phyloP scores from a whole-genome alignment of 2,888 invertebrate genomes.

The Serrognathus titanus region DNA sequence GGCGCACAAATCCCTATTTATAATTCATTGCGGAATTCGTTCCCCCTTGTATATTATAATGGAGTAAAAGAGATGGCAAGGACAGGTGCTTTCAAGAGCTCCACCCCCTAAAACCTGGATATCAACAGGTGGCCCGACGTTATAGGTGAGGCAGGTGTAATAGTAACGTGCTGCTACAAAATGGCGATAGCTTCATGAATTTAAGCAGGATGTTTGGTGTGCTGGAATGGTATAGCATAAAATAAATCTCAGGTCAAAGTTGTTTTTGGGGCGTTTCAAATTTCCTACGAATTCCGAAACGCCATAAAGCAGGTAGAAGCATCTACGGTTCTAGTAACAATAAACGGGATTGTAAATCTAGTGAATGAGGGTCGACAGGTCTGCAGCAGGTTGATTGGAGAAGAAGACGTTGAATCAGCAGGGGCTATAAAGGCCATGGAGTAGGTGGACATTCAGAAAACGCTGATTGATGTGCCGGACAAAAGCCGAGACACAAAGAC shows the following conservation, averaged over 20 bases:
- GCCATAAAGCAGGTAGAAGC: slow-evolving; percentile 9
- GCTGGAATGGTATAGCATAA: slow-evolving; percentile 4
- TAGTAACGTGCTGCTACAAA: no score
- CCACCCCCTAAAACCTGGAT: not conserved
- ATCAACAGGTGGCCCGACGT: not conserved
- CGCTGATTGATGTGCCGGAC: slow-evolving; percentile 30
- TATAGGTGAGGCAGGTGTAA: not conserved
- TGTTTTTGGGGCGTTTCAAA: slow-evolving; percentile 6
- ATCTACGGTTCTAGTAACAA: not conserved
- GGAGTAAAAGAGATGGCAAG: not conserved
- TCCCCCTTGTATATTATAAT: not conserved
- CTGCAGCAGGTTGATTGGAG: slow-evolving; percentile 20
- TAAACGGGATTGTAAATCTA: slow-evolving; percentile 10
- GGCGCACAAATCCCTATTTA: no score
- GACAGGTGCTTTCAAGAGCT: not conserved
- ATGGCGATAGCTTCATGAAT: no score
- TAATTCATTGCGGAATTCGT: no score
- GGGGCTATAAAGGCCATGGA: slow-evolving; percentile 3
- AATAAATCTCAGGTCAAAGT: slow-evolving; percentile 6
- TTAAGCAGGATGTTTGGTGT: no score
- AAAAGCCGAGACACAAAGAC: slow-evolving; percentile 32
- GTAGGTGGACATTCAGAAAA: slow-evolving; percentile 9
- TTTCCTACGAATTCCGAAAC: slow-evolving; percentile 5
- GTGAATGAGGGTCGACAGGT: slow-evolving; percentile 20
- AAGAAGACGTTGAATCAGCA: slow-evolving; percentile 11